A percentile compares a stretch with the other conserved stretches of the same genome.
Evolutionary conservation across 2,888 invertebrate species (phyloP).

Genomic region (Acleris cristana): DNA sequence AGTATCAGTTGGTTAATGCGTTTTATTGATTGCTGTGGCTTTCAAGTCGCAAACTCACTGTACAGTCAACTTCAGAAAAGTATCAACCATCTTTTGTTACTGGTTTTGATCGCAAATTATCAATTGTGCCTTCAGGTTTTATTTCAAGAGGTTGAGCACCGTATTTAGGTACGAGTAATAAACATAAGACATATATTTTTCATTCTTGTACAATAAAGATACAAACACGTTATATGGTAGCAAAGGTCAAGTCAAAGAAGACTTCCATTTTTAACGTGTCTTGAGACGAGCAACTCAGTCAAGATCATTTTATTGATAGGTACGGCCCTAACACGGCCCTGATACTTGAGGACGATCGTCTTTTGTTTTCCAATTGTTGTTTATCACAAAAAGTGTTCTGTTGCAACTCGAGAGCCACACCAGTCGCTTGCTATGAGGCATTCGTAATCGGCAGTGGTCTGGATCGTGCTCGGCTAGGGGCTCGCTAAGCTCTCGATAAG

Average conservation of each 20-base stretch:
- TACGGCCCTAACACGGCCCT: too few relatives aligned
- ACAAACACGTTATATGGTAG: too few relatives aligned
- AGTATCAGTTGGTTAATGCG: slow-evolving; percentile 45
- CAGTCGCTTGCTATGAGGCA: slow-evolving; percentile 41
- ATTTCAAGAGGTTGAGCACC: too few relatives aligned
- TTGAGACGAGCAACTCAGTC: too few relatives aligned
- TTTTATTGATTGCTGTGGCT: slow-evolving; percentile 41
- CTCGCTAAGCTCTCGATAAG: slow-evolving; percentile 71
- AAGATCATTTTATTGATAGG: too few relatives aligned
- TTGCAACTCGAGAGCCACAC: slow-evolving; percentile 48
- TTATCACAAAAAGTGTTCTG: slow-evolving; percentile 40
- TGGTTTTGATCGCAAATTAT: too few relatives aligned
- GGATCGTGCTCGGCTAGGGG: slow-evolving; percentile 67
- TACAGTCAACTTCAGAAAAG: background rate
- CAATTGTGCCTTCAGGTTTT: too few relatives aligned
- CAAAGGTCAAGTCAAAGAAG: too few relatives aligned
- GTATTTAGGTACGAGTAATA: too few relatives aligned
- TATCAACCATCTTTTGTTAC: background rate
- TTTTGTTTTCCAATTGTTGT: background rate
- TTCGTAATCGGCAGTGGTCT: slow-evolving; percentile 55
- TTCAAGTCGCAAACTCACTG: slow-evolving; percentile 37
- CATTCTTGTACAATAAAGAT: too few relatives aligned
- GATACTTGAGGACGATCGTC: background rate
- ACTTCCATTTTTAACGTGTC: too few relatives aligned
- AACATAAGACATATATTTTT: too few relatives aligned